Evolutionary conservation across 2,888 invertebrate species (phyloP).

Genomic region (Acleris literana): DNA sequence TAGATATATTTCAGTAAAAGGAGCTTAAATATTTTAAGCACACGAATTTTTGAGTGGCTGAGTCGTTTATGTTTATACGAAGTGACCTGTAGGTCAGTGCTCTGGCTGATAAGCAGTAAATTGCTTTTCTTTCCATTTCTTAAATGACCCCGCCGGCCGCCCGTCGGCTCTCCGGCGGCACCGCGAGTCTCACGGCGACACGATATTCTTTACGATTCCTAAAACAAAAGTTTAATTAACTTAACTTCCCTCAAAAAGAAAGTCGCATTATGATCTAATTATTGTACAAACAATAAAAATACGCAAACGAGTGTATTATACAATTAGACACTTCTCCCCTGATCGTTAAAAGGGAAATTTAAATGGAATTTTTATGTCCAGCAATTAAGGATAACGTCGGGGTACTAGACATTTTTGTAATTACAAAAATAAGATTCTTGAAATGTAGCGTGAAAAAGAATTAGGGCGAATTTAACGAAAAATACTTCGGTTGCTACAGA

Average conservation of each 20-base stretch:
- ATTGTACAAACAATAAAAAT: conserved; percentile 83
- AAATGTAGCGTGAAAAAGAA: conserved; percentile 84
- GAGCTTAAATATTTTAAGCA: conserved; percentile 38
- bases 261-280: conserved; percentile 82
- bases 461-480: conserved; percentile 75
- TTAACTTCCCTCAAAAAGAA: conserved; percentile 68
- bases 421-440: conserved; percentile 84
- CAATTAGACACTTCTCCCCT: conserved; percentile 82
- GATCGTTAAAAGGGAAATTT: conserved; percentile 84
- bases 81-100: conserved; percentile 67
- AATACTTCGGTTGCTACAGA: conserved; percentile 62
- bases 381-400: conserved; percentile 84
- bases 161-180: conserved; percentile 47
- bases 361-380: conserved; percentile 85
- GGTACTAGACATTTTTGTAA: conserved; percentile 84
- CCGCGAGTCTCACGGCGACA: conserved; percentile 51
- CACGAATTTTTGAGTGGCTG: conserved; percentile 52
- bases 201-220: conserved; percentile 71
- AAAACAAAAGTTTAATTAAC: conserved; percentile 76
- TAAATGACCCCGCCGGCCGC: conserved; percentile 63
- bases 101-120: conserved; percentile 77
- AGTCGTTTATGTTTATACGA: conserved; percentile 59
- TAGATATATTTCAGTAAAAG: too few species aligned
- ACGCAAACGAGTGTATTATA: conserved; percentile 84
- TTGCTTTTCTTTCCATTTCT: conserved; percentile 80